Base-by-base conservation (phyloP, 2,888 invertebrate species). In the Chouioia cunea region DNA sequence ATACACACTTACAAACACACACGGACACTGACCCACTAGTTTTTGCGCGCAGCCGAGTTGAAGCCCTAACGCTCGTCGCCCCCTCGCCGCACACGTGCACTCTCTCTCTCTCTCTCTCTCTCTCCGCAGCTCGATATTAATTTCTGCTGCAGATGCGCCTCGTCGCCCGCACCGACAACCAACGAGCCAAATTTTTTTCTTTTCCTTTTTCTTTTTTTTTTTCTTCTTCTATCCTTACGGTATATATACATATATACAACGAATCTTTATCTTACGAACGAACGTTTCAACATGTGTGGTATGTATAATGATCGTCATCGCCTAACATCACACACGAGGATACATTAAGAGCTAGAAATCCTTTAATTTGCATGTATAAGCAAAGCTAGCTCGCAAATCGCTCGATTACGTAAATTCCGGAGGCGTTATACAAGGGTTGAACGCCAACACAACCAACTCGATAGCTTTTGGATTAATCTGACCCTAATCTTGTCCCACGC, bases 101-200 rank as follows among this genome's bases (percentile, higher is more conserved):
- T 70, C 75, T 75, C n/a, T n/a, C n/a, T n/a, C n/a, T n/a, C n/a
- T n/a, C n/a, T n/a, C n/a, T 76, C 73, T 27, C 76, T 76, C 76
- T 74, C 76, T 36, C 78, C 74, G 75, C 78, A 77, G 79, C 79
- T 79, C 78, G 82, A 82, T 82, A 82, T 82, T 82, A 82, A 82
- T 82, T 82, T 82, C 79, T 81, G 36, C 80, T 79, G 77, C 75
- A 65, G 76, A 79, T 76, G 77, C 64, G 70, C 71, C 56, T 47
- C 60, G 46, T 62, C 73, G 71, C 75, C 52, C n/a, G n/a, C n/a
- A 66, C 59, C 56, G 52, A 66, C 65, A 27, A 65, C 70, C 56
- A 60, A 66, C 67, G n/a, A n/a, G 74, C 70, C 71, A 64, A 36
- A 36, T 12, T 36, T 36, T 36, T 50, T 72, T 71, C 58, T 73